phyloP scores from a whole-genome alignment of 2,888 invertebrate species.

The Eupithecia subumbrata region DNA sequence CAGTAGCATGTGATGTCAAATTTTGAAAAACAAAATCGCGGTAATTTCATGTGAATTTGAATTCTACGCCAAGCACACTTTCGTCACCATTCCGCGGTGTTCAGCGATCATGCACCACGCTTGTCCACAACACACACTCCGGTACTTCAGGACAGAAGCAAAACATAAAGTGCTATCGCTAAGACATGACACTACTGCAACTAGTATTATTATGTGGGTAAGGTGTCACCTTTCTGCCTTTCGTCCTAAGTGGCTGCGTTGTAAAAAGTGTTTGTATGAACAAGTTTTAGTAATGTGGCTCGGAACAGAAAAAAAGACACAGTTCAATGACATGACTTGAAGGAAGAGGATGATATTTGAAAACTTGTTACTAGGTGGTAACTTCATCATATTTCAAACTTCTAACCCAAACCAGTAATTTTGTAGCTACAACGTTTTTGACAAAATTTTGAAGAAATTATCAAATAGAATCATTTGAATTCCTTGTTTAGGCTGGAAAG shows the following conservation, averaged over 20 bases:
- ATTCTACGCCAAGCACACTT: slow-evolving; percentile 20
- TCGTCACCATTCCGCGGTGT: slow-evolving; percentile 27
- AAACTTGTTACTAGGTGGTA: neutral
- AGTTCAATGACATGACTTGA: slow-evolving; percentile 22
- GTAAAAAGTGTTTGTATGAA: slow-evolving; percentile 63
- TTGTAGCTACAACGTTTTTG: neutral
- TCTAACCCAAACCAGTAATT: neutral
- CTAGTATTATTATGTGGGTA: slow-evolving; percentile 50
- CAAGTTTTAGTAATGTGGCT: slow-evolving; percentile 39
- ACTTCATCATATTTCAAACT: neutral
- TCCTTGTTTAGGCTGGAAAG: neutral
- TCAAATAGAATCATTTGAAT: neutral
- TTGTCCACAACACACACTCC: slow-evolving; percentile 38
- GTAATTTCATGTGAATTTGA: slow-evolving; percentile 3
- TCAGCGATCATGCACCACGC: slow-evolving; percentile 35
- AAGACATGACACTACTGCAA: slow-evolving; percentile 52
- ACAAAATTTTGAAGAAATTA: neutral
- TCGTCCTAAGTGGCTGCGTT: slow-evolving; percentile 81
- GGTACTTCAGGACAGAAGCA: slow-evolving; percentile 43
- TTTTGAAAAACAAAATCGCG: neutral
- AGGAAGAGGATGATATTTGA: slow-evolving; percentile 13
- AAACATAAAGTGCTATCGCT: slow-evolving; percentile 48
- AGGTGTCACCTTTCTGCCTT: slow-evolving; percentile 78
- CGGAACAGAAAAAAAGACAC: slow-evolving; percentile 23
- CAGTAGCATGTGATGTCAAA: neutral